Evolutionary conservation across 35 echinoderm and acorn worm genomes (phyloP).

Genomic region (Apostichopus californicus): DNA sequence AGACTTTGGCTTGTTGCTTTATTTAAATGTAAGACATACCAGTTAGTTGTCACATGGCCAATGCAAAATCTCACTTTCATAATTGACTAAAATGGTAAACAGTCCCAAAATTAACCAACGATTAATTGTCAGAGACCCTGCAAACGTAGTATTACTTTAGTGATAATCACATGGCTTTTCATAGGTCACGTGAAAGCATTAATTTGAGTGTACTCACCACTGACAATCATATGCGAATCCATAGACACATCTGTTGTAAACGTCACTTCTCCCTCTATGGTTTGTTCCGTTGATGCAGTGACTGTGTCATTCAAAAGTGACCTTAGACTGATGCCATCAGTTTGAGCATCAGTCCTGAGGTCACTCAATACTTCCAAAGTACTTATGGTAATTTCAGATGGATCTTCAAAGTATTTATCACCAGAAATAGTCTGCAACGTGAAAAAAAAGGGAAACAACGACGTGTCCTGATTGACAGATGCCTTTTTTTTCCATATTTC

Average conservation of each 20-base stretch:
- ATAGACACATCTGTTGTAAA: conserved; percentile 7
- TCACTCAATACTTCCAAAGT: background rate
- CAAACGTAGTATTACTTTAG: too few relatives aligned
- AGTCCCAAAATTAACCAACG: too few relatives aligned
- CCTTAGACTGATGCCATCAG: background rate
- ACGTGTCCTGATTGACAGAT: too few relatives aligned
- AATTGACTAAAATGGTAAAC: too few relatives aligned
- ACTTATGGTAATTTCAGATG: background rate
- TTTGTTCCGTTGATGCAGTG: conserved; percentile 28
- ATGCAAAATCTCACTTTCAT: too few relatives aligned
- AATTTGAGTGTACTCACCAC: conserved; percentile 1
- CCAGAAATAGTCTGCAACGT: background rate
- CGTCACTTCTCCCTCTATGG: conserved; percentile 21
- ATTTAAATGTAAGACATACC: too few relatives aligned
- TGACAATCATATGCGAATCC: background rate
- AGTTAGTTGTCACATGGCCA: too few relatives aligned
- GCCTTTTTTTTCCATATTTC: too few relatives aligned
- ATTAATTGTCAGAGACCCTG: too few relatives aligned
- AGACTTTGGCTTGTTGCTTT: too few relatives aligned
- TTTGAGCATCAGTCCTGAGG: background rate
- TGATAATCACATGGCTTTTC: too few relatives aligned
- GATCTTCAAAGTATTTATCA: background rate
- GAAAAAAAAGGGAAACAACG: too few relatives aligned
- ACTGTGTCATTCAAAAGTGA: conserved; percentile 32
- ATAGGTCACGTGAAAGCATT: background rate